Conservation (phyloP, 1,140 invertebrate genomes). For the Maconellicoccus hirsutus region DNA sequence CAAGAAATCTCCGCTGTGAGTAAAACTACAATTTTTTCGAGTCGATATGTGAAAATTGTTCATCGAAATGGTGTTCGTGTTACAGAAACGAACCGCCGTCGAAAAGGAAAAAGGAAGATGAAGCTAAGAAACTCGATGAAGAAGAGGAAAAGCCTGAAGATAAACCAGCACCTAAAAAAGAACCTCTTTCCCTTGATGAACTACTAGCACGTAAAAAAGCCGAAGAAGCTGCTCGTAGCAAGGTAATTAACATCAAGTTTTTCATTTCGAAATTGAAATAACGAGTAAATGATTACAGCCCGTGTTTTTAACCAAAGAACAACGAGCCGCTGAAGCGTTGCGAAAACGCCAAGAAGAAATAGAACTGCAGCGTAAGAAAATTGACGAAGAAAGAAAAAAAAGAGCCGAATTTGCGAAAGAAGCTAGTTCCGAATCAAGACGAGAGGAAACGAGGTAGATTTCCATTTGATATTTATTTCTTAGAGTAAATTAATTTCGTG, state of each 20-base stretch:
- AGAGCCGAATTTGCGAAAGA: slow-evolving; percentile 45
- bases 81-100: slow-evolving; percentile 25
- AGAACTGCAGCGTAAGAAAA: slow-evolving; percentile 48
- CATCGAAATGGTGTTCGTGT: not conserved
- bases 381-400: slow-evolving; percentile 58
- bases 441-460: slow-evolving; percentile 30
- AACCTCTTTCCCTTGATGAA: slow-evolving; percentile 92
- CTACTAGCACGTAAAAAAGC: slow-evolving; percentile 90
- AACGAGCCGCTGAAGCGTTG: slow-evolving; percentile 78
- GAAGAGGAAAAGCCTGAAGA: slow-evolving; percentile 34
- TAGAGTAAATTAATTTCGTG: slow-evolving; percentile 11
- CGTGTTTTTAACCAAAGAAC: slow-evolving; percentile 93
- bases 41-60: too few relatives aligned
- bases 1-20: slow-evolving; percentile 21
- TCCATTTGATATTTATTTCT: slow-evolving; percentile 23
- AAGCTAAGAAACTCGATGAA: slow-evolving; percentile 30
- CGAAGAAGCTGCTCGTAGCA: slow-evolving; percentile 82
- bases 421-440: slow-evolving; percentile 35
- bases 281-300: slow-evolving; percentile 47
- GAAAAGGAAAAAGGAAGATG: slow-evolving; percentile 32
- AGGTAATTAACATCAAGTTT: slow-evolving; percentile 37
- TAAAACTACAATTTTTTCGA: too few relatives aligned
- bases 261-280: not conserved
- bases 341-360: slow-evolving; percentile 79
- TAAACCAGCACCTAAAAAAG: slow-evolving; percentile 48